Percentiles rank a stretch among this genome's conserved stretches.
These are phyloP conservation scores for Setipinna tenuifilis DNA, from an alignment of 2,797 vertebrate genomes.

Conservation along the genomic window DNA sequence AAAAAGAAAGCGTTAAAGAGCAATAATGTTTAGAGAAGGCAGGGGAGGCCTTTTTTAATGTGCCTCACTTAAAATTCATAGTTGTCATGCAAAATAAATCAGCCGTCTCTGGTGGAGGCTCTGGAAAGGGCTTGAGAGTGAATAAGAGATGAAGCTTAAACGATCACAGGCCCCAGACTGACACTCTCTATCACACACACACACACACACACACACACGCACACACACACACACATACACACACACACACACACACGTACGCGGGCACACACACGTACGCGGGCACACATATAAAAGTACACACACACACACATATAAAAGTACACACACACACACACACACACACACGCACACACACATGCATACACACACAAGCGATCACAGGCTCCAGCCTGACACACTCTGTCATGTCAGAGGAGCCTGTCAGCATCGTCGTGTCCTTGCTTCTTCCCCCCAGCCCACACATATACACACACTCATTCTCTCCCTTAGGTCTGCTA, in stretches of 20 bases:
- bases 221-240: neutral
- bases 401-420: too few relatives aligned
- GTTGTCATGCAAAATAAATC: constrained; percentile 86
- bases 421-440: too few relatives aligned
- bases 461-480: neutral
- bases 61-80: constrained; percentile 82
- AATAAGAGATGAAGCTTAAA: constrained; percentile 82
- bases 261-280: too few relatives aligned
- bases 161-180: constrained; percentile 74
- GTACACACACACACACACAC: too few relatives aligned
- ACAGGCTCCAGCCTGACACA: too few relatives aligned
- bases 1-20: constrained; percentile 57
- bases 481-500: neutral
- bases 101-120: constrained; percentile 63
- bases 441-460: too few relatives aligned
- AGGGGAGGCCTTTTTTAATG: constrained; percentile 69
- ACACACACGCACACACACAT: too few relatives aligned
- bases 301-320: too few relatives aligned
- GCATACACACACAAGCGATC: too few relatives aligned
- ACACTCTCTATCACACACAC: constrained; percentile 71
- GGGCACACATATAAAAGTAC: too few relatives aligned
- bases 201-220: neutral
- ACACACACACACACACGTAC: neutral
- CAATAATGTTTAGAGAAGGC: constrained; percentile 70
- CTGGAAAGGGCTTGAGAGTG: constrained; percentile 70